These are phyloP conservation scores for Cyclophora punctaria DNA, from an alignment of 2,888 invertebrate species.

Conservation along the genomic window DNA sequence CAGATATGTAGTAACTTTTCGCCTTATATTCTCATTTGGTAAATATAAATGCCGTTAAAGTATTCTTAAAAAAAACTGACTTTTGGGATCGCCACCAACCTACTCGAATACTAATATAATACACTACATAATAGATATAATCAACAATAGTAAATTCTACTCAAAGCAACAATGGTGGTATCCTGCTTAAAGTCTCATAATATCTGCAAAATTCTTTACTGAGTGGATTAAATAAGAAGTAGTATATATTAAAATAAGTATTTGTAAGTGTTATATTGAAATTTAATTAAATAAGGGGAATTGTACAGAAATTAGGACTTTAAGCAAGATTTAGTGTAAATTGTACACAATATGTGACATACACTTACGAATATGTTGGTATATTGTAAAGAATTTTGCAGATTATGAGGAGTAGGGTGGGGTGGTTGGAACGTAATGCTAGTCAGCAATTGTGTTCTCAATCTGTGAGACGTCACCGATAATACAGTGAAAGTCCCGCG, in stretches of 20 bases:
- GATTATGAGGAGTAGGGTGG: slow-evolving; percentile 27
- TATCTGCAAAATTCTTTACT: slow-evolving; percentile 72
- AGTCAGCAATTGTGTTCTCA: slow-evolving; percentile 46
- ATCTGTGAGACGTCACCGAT: slow-evolving; percentile 68
- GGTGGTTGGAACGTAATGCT: slow-evolving; percentile 22
- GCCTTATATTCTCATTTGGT: too few species aligned
- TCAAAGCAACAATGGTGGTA: slow-evolving; percentile 8
- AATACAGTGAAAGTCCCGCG: slow-evolving; percentile 65
- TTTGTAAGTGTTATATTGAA: too few species aligned
- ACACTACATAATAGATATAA: too few species aligned
- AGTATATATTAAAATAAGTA: slow-evolving; percentile 17
- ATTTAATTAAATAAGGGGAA: too few species aligned
- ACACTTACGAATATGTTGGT: slow-evolving; percentile 58
- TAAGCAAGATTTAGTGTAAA: slow-evolving; percentile 54
- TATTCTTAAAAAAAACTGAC: too few species aligned
- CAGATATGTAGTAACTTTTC: too few species aligned
- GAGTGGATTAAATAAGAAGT: background rate
- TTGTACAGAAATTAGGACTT: slow-evolving; percentile 42
- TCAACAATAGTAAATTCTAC: too few species aligned
- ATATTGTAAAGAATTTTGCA: slow-evolving; percentile 71
- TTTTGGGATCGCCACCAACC: too few species aligned
- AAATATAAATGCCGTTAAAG: too few species aligned
- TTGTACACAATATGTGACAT: slow-evolving; percentile 14
- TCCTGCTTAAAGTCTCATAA: slow-evolving; percentile 54
- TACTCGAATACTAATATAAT: too few species aligned